A percentile compares a stretch with the other conserved stretches of the same genome.
Conservation (phyloP, 2,888 invertebrate genomes). For the Lagria hirta region DNA sequence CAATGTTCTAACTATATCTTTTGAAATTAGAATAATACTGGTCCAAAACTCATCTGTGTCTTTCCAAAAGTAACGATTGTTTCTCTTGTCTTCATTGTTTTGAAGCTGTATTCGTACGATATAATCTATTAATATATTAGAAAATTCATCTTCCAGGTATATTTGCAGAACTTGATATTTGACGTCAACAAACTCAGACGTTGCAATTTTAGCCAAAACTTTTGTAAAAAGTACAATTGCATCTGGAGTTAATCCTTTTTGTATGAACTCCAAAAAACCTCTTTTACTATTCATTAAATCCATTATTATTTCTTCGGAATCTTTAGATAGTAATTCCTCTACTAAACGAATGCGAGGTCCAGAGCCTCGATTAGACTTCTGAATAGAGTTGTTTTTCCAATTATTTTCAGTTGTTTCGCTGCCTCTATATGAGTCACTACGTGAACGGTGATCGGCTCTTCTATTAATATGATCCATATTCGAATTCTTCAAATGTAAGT, state of each 20-base stretch:
- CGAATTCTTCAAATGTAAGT: no score
- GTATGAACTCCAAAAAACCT: constrained; percentile 56
- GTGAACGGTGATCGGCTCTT: no score
- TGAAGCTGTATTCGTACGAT: constrained; percentile 24
- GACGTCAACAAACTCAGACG: constrained; percentile 34
- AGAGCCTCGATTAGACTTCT: no score
- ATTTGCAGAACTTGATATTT: constrained; percentile 32
- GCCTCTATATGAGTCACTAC: no score
- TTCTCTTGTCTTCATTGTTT: constrained; percentile 21
- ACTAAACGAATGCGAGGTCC: no score
- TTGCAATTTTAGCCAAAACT: constrained; percentile 54
- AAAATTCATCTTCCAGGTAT: constrained; percentile 30
- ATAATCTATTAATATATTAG: constrained; percentile 17
- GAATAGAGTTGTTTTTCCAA: no score
- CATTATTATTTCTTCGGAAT: constrained; percentile 11
- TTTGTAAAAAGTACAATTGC: constrained; percentile 56
- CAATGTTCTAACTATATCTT: constrained; percentile 34
- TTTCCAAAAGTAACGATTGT: constrained; percentile 32
- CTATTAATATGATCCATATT: no score
- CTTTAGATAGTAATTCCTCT: constrained; percentile 6
- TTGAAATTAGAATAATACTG: constrained; percentile 37
- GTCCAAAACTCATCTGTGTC: constrained; percentile 37
- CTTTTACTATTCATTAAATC: constrained; percentile 31
- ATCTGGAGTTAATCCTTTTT: constrained; percentile 55
- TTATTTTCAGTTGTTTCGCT: no score